A percentile compares a stretch with the other conserved stretches of the same genome.
phyloP scores from a whole-genome alignment of 37 sponge, comb jelly and placozoan species.

The Ephydatia muelleri region DNA sequence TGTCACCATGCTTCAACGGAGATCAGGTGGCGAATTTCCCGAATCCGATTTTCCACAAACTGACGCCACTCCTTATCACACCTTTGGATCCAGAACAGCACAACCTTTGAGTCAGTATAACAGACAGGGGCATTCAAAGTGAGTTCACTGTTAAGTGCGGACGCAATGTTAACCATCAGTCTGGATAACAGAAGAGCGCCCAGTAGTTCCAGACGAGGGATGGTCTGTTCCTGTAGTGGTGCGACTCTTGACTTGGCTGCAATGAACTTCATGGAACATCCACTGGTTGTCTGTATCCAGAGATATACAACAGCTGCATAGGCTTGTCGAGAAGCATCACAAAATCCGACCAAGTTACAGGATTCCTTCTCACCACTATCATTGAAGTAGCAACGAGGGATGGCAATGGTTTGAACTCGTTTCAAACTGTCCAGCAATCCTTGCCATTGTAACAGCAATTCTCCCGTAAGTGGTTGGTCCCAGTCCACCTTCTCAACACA shows the following conservation, averaged over 20 bases:
- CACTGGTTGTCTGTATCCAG: background rate
- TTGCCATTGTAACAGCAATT: constrained; percentile 9
- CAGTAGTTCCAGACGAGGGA: constrained; percentile 23
- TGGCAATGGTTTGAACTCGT: background rate
- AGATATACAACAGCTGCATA: too few species aligned
- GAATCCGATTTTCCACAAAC: too few species aligned
- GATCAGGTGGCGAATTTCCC: constrained; percentile 2
- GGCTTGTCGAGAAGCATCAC: too few species aligned
- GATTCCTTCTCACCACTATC: background rate
- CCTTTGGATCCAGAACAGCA: too few species aligned
- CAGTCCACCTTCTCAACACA: too few species aligned
- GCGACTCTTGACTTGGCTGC: too few species aligned
- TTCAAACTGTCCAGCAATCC: background rate
- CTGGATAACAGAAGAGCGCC: background rate
- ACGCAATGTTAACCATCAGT: too few species aligned
- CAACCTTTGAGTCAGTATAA: too few species aligned
- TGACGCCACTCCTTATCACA: too few species aligned
- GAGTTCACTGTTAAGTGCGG: too few species aligned
- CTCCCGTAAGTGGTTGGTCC: constrained; percentile 10
- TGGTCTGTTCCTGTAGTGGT: too few species aligned
- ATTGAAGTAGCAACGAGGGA: constrained; percentile 21
- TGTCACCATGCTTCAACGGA: background rate
- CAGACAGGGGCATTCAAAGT: too few species aligned
- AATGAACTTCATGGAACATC: background rate
- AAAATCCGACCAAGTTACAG: constrained; percentile 8